A percentile compares a stretch with the other conserved stretches of the same genome.
Conservation (phyloP, 2,888 invertebrate genomes). For the Lasius fuliginosus region DNA sequence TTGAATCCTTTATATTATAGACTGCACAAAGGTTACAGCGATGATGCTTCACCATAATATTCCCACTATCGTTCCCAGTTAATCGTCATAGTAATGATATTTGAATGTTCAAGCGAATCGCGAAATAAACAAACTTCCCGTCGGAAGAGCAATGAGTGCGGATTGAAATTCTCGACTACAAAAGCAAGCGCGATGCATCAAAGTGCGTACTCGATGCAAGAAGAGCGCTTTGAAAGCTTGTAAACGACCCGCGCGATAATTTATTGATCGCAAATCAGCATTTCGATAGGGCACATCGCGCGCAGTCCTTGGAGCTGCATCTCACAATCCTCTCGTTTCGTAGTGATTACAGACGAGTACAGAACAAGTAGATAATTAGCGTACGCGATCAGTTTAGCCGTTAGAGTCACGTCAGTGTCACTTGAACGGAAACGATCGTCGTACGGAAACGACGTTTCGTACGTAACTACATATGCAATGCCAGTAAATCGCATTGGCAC, state of each 20-base stretch:
- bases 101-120: constrained; percentile 17
- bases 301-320: constrained; percentile 9
- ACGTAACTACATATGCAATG: constrained; percentile 31
- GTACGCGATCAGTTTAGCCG: constrained; percentile 30
- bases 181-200: constrained; percentile 17
- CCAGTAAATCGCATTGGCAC: neutral
- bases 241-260: constrained; percentile 5
- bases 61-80: neutral
- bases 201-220: constrained; percentile 13
- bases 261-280: constrained; percentile 45
- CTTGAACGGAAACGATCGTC: constrained; percentile 62
- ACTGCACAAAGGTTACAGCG: neutral
- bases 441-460: no score
- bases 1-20: constrained; percentile 35
- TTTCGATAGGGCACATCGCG: constrained; percentile 19
- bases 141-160: neutral
- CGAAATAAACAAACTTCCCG: constrained; percentile 25
- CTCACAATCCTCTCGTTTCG: constrained; percentile 20
- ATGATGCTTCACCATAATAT: constrained; percentile 1
- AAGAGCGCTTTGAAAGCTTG: constrained; percentile 11
- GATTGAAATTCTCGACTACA: neutral
- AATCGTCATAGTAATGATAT: constrained; percentile 10
- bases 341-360: constrained; percentile 56
- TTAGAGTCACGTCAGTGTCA: constrained; percentile 63
- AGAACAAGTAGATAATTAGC: constrained; percentile 69